Percentiles rank a stretch among this genome's conserved stretches.
Evolutionary conservation across 2,888 invertebrate genomes (phyloP).

Genomic region (Venustoraphidia nigricollis): DNA sequence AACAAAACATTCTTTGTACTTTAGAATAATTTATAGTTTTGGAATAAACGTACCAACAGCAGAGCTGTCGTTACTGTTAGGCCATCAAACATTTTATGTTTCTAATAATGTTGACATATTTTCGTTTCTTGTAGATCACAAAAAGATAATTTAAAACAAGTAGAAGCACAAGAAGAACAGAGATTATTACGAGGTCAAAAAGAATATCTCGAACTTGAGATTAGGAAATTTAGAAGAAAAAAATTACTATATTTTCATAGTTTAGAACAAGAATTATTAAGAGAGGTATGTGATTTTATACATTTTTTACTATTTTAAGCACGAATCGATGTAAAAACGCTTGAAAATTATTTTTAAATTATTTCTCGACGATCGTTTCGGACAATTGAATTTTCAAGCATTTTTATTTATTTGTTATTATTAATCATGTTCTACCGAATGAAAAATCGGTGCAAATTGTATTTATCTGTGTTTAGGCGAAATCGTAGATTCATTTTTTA

Average conservation of each 20-base stretch:
- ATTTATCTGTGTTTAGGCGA: too few relatives aligned
- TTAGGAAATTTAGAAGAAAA: conserved; percentile 81
- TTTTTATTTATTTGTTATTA: too few relatives aligned
- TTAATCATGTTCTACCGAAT: too few relatives aligned
- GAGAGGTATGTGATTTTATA: conserved; percentile 48
- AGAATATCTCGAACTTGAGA: conserved; percentile 81
- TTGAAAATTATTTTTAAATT: too few relatives aligned
- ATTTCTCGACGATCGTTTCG: too few relatives aligned
- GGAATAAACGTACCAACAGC: too few relatives aligned
- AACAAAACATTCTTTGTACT: too few relatives aligned
- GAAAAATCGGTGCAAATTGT: too few relatives aligned
- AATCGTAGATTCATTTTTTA: not conserved
- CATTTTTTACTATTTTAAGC: not conserved
- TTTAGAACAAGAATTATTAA: conserved; percentile 77
- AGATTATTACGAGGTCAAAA: conserved; percentile 75
- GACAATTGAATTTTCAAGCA: too few relatives aligned
- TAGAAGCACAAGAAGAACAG: conserved; percentile 83
- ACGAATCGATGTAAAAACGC: not conserved
- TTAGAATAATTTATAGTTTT: too few relatives aligned
- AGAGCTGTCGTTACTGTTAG: too few relatives aligned
- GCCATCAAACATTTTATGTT: too few relatives aligned
- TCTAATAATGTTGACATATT: not conserved
- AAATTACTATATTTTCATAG: conserved; percentile 75
- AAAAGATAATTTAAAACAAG: conserved; percentile 80
- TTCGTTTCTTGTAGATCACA: conserved; percentile 43